phyloP scores from a whole-genome alignment of 2,113 vertebrate genomes.

The Egretta garzetta region DNA sequence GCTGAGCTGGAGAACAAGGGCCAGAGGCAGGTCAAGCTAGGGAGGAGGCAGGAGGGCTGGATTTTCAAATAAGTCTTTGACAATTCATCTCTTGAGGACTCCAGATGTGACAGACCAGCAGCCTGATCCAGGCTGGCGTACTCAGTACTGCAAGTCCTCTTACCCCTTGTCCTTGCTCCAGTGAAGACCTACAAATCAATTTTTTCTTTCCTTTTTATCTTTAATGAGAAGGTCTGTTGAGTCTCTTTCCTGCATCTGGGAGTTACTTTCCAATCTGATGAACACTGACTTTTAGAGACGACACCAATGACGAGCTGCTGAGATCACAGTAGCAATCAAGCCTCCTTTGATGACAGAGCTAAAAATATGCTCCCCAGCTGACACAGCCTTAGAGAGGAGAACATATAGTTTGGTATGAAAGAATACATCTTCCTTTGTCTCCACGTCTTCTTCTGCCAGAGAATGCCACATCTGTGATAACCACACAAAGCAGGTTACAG shows the following conservation, averaged over 20 bases:
- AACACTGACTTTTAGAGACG: conserved; percentile 33
- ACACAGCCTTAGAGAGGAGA: conserved; percentile 27
- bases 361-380: conserved; percentile 62
- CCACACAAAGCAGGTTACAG: neutral
- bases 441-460: neutral
- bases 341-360: conserved; percentile 60
- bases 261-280: conserved; percentile 46
- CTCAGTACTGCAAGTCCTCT: neutral
- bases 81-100: neutral
- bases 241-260: conserved; percentile 5
- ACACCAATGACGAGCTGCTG: conserved; percentile 36
- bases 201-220: neutral
- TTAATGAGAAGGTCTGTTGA: neutral
- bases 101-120: neutral
- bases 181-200: neutral
- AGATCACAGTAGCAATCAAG: conserved; percentile 66
- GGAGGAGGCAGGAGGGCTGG: neutral
- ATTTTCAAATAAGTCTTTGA: neutral
- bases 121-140: neutral
- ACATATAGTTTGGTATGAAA: neutral
- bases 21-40: neutral
- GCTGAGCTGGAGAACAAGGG: neutral
- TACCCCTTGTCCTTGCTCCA: neutral
- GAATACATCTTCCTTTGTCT: conserved; percentile 4
- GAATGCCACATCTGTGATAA: neutral